These are phyloP conservation scores for Galeruca laticollis DNA, from an alignment of 2,888 invertebrate genomes.

Conservation along the genomic window DNA sequence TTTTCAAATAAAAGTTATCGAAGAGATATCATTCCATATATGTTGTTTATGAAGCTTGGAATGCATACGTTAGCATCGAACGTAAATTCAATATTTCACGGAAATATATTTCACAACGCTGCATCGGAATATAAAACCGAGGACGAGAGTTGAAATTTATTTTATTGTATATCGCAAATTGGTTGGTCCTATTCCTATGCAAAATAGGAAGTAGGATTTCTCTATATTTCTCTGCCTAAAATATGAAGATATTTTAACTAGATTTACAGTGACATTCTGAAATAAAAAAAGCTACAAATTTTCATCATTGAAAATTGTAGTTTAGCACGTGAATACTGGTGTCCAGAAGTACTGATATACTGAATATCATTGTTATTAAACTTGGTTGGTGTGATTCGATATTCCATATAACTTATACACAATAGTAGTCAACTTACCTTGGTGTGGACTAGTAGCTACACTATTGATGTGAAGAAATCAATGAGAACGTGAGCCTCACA, in stretches of 20 bases:
- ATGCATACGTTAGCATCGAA: constrained; percentile 18
- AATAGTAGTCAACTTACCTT: no score
- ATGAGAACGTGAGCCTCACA: no score
- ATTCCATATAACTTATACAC: no score
- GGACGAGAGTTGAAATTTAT: constrained; percentile 36
- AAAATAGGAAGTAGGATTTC: constrained; percentile 35
- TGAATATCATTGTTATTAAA: no score
- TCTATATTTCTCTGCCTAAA: neutral
- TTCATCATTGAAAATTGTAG: no score
- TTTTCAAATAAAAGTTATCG: constrained; percentile 4
- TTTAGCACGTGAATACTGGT: no score
- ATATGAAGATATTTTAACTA: neutral
- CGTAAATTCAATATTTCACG: constrained; percentile 36
- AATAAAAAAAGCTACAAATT: no score
- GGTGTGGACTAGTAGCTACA: no score
- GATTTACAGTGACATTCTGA: no score
- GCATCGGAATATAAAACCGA: constrained; percentile 34
- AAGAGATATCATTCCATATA: neutral
- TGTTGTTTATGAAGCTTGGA: constrained; percentile 5
- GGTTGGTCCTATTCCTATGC: constrained; percentile 40
- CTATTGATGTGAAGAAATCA: no score
- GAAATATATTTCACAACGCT: constrained; percentile 30
- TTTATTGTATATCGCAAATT: constrained; percentile 39
- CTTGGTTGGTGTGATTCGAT: no score
- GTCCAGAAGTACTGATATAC: no score